Evolutionary conservation across 2,888 invertebrate genomes (phyloP), one percentile per base, ranked within the genome.

Genomic region (Clostera curtula): DNA sequence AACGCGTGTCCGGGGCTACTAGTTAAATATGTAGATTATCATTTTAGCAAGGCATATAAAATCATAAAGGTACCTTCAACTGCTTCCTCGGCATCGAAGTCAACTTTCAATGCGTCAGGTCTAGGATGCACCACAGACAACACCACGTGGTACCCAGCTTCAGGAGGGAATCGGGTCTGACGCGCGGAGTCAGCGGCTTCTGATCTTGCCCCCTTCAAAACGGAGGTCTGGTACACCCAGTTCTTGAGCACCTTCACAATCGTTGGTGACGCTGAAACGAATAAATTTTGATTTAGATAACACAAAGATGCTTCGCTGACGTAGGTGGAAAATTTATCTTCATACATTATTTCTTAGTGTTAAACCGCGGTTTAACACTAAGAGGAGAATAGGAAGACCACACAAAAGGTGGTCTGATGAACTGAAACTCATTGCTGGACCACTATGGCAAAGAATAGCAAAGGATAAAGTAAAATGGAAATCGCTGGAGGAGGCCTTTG

Each of bases 81-180:
- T 2, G 91, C 90, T 26, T 85, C 65, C 17, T 87, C 80, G 1
- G 93, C 87, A 52, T 93, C 86, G 85, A 95, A 91, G 5, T 87
- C 76, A 9, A 93, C 86, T 31, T 85, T 77, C 27, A 93, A 58
- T 13, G 85, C 68, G 27, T 91, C 90, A 1, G 96, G 96, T 34
- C 90, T 88, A 0, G 96, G 95, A 58, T 93, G 92, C 2, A 95
- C 88, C 13, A 96, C 86, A 0, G 94, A 94, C 24, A 97, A 85
- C 8, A 95, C 87, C 15, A 97, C 79, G 41, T 77, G 67, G 41
- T 72, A 74, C 0, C 56, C 64, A 1, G 42, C 49, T 1, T 56
- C 73, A 1, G 66, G 82, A 35, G 63, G 85, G 63, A 60, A 77
- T 43, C 61, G 66, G 5, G 51, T 59, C 34, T 62, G 72, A 1